Evolutionary conservation across 2,888 invertebrate genomes (phyloP).

Genomic region (Diadegma fenestrale): DNA sequence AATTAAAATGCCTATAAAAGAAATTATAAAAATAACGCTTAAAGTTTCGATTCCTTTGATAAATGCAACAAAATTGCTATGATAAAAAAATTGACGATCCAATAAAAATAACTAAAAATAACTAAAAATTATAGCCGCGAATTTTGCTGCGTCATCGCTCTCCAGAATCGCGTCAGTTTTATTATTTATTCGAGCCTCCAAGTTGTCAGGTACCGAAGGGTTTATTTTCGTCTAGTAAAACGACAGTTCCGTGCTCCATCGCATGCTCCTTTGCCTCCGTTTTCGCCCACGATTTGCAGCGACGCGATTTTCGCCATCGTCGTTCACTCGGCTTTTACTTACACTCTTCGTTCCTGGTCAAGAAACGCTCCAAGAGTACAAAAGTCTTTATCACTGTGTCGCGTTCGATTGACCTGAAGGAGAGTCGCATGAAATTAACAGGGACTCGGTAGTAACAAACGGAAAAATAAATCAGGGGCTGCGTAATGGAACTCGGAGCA

Average conservation of each 20-base stretch:
- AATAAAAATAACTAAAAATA: not conserved
- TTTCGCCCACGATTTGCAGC: not conserved
- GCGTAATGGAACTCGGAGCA: slow-evolving; percentile 32
- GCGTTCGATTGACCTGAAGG: slow-evolving; percentile 34
- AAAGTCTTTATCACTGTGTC: slow-evolving; percentile 54
- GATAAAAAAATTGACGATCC: not conserved
- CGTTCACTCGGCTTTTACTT: slow-evolving; percentile 20
- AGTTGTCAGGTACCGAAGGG: slow-evolving; percentile 34
- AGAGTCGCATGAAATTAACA: not conserved
- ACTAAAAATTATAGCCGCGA: too few relatives aligned
- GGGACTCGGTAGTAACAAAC: not conserved
- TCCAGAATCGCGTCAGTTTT: not conserved
- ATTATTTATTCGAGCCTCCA: slow-evolving; percentile 34
- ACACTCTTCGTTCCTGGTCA: slow-evolving; percentile 10
- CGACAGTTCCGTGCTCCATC: slow-evolving; percentile 18
- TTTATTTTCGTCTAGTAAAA: slow-evolving; percentile 50
- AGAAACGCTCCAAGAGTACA: slow-evolving; percentile 37
- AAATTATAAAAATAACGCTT: not conserved
- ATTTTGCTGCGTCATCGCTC: not conserved
- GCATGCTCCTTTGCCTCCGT: not conserved
- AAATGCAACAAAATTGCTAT: not conserved
- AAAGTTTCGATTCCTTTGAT: not conserved
- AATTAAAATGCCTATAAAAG: not conserved
- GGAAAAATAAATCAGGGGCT: slow-evolving; percentile 50
- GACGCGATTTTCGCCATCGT: not conserved